phyloP scores from a whole-genome alignment of 2,113 vertebrate species.

The Anolis carolinensis region DNA sequence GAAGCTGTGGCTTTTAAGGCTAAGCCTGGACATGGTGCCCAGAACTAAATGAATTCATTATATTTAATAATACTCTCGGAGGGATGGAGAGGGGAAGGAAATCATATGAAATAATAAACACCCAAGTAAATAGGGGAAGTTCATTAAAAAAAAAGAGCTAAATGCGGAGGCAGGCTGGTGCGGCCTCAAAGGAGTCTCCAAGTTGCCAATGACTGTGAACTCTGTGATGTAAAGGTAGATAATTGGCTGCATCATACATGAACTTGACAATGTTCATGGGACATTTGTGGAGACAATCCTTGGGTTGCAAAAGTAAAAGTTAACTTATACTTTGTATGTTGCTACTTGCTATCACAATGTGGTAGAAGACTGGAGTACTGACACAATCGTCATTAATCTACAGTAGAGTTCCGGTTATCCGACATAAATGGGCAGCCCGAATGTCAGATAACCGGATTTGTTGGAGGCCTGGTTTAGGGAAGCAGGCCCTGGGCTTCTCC shows the following conservation, averaged over 20 bases:
- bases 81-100: slow-evolving; percentile 60
- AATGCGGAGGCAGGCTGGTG: slow-evolving; percentile 58
- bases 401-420: no score
- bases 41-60: slow-evolving; percentile 78
- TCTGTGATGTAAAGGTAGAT: not conserved
- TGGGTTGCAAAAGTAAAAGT: no score
- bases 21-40: slow-evolving; percentile 66
- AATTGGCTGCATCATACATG: not conserved
- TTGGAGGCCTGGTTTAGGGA: no score
- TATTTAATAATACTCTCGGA: slow-evolving; percentile 73
- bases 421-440: no score
- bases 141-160: slow-evolving; percentile 63
- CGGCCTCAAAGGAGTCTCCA: not conserved
- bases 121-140: slow-evolving; percentile 71
- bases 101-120: slow-evolving; percentile 73
- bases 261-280: not conserved
- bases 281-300: not conserved
- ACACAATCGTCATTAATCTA: no score
- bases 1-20: slow-evolving; percentile 72
- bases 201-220: not conserved
- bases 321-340: no score
- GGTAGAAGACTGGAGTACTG: no score
- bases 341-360: no score
- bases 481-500: no score
- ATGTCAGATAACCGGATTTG: no score